Evolutionary conservation across 2,797 vertebrate genomes (phyloP).

Genomic region (Myotis myotis): DNA sequence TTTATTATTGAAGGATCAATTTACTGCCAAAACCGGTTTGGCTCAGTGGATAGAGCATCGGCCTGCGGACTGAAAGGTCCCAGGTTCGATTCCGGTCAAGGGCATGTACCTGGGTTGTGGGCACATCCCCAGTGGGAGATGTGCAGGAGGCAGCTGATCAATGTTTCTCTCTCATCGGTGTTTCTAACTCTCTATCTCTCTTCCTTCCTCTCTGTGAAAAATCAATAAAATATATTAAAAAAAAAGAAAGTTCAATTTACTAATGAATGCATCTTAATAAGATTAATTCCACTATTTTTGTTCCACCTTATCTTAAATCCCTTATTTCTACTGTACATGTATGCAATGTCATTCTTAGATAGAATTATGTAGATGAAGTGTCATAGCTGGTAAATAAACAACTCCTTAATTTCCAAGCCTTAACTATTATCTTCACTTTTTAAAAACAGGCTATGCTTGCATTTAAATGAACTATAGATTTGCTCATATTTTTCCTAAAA

Average conservation of each 20-base stretch:
- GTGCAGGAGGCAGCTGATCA: too few species aligned
- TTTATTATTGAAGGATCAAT: background rate
- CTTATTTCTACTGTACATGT: background rate
- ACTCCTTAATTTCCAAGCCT: background rate
- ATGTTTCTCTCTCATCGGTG: too few species aligned
- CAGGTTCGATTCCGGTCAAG: too few species aligned
- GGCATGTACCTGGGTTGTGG: too few species aligned
- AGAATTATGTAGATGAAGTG: background rate
- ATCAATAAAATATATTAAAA: too few species aligned
- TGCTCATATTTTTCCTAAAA: conserved; percentile 40
- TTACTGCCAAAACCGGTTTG: too few species aligned
- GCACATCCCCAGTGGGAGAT: too few species aligned
- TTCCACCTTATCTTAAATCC: background rate
- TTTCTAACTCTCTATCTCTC: too few species aligned
- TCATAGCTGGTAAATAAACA: background rate
- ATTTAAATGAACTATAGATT: background rate
- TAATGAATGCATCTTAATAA: background rate
- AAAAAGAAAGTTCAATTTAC: too few species aligned
- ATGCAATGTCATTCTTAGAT: background rate
- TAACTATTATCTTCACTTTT: background rate
- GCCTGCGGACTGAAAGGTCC: too few species aligned
- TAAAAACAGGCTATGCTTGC: background rate
- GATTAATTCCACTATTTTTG: background rate
- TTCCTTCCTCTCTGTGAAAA: too few species aligned
- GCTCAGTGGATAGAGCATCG: too few species aligned